Percentiles rank a stretch among this genome's conserved stretches.
These are phyloP conservation scores for Ectropis grisescens DNA, from an alignment of 1,140 invertebrate genomes.

Conservation along the genomic window DNA sequence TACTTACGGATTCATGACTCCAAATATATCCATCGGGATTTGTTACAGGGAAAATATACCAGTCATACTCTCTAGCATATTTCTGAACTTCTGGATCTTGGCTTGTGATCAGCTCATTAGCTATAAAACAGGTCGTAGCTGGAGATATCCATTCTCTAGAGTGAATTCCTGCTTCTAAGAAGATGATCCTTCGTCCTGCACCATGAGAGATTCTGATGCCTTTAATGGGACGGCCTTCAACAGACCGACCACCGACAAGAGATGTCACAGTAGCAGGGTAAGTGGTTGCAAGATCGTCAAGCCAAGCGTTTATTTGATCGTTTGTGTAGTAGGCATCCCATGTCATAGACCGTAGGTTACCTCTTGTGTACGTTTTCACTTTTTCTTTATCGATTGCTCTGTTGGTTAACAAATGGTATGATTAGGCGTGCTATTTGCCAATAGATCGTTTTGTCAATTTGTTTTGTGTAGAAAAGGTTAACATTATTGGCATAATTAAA, in stretches of 20 bases:
- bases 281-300: conserved; percentile 46
- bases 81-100: conserved; percentile 51
- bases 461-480: conserved; percentile 1
- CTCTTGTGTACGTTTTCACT: conserved; percentile 25
- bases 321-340: conserved; percentile 39
- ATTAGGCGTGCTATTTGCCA: too few species aligned
- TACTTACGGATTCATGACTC: conserved; percentile 48
- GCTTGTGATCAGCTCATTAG: conserved; percentile 75
- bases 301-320: conserved; percentile 58
- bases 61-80: conserved; percentile 73
- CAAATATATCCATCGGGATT: conserved; percentile 88
- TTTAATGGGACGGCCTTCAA: conserved; percentile 72
- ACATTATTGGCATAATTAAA: too few species aligned
- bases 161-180: conserved; percentile 79
- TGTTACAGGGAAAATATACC: conserved; percentile 77
- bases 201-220: conserved; percentile 67
- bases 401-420: too few species aligned
- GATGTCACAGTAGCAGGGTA: conserved; percentile 65
- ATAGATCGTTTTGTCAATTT: too few species aligned
- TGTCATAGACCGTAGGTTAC: conserved; percentile 22
- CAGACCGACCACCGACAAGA: conserved; percentile 66
- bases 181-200: conserved; percentile 22
- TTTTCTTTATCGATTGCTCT: conserved; percentile 41
- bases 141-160: conserved; percentile 87
- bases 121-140: conserved; percentile 78